Conservation (phyloP, 2,888 invertebrate species). For the Melitaea athalia region DNA sequence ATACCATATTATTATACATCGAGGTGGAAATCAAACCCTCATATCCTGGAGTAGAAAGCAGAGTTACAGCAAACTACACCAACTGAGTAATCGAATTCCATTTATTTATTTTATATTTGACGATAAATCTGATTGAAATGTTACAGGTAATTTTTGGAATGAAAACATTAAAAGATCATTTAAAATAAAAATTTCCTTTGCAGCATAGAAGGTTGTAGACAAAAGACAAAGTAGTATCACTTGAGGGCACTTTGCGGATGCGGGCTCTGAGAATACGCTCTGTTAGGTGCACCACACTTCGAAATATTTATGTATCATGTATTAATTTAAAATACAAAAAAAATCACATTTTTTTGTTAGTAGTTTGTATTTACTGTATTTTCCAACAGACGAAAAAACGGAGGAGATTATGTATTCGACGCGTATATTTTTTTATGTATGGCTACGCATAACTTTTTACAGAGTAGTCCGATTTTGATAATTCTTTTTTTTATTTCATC, state of each 20-base stretch:
- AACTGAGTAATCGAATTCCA: neutral
- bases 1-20: too few species aligned
- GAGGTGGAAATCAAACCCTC: too few species aligned
- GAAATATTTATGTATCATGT: neutral
- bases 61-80: too few species aligned
- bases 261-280: conserved; percentile 37
- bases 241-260: conserved; percentile 55
- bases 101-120: neutral
- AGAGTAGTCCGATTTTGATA: too few species aligned
- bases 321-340: neutral
- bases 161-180: conserved; percentile 42
- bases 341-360: neutral
- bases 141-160: conserved; percentile 15
- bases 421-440: too few species aligned
- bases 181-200: conserved; percentile 59
- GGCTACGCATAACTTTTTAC: too few species aligned
- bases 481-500: too few species aligned
- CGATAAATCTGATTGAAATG: neutral
- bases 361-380: too few species aligned
- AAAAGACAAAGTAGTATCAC: conserved; percentile 57
- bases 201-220: conserved; percentile 48
- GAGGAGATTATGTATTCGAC: too few species aligned
- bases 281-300: conserved; percentile 23
- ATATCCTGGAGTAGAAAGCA: too few species aligned
- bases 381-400: too few species aligned